Percentiles rank a stretch among this genome's conserved stretches.
Conservation (phyloP, 2,888 invertebrate genomes). For the Disparrhopalites patrizii region DNA sequence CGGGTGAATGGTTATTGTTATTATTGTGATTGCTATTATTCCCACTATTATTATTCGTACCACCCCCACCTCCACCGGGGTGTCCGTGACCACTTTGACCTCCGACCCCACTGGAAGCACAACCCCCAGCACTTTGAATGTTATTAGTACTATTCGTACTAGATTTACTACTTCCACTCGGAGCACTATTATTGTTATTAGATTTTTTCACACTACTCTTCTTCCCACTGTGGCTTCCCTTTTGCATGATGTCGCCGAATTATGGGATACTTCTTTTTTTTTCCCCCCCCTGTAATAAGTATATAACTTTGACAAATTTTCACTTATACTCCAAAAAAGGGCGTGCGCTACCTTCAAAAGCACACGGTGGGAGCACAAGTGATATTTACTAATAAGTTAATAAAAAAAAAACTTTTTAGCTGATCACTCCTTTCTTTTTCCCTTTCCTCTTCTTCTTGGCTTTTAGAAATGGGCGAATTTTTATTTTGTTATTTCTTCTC, state of each 20-base stretch:
- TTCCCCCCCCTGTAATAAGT: background rate
- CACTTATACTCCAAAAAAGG: too few relatives aligned
- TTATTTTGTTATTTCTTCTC: too few relatives aligned
- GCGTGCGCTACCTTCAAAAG: too few relatives aligned
- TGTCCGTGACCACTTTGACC: background rate
- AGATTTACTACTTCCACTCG: background rate
- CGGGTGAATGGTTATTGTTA: conserved; percentile 7
- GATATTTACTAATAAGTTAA: too few relatives aligned
- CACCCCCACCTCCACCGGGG: conserved; percentile 5
- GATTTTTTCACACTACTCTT: conserved; percentile 16
- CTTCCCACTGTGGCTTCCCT: conserved; percentile 9
- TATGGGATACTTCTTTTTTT: background rate
- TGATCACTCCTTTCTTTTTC: too few relatives aligned
- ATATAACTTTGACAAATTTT: too few relatives aligned
- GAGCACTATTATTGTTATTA: conserved; percentile 2
- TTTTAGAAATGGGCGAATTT: too few relatives aligned
- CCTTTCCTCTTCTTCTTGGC: too few relatives aligned
- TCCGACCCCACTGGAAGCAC: background rate
- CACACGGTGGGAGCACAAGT: too few relatives aligned
- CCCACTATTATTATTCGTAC: conserved; percentile 14
- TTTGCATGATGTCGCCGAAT: conserved; percentile 24
- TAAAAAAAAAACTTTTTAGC: too few relatives aligned
- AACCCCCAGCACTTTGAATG: background rate
- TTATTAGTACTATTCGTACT: background rate
- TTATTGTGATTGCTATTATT: conserved; percentile 12